Percentiles rank a stretch among this genome's conserved stretches.
phyloP scores from a whole-genome alignment of 2,113 vertebrate genomes.

The Coracopsis vasa region DNA sequence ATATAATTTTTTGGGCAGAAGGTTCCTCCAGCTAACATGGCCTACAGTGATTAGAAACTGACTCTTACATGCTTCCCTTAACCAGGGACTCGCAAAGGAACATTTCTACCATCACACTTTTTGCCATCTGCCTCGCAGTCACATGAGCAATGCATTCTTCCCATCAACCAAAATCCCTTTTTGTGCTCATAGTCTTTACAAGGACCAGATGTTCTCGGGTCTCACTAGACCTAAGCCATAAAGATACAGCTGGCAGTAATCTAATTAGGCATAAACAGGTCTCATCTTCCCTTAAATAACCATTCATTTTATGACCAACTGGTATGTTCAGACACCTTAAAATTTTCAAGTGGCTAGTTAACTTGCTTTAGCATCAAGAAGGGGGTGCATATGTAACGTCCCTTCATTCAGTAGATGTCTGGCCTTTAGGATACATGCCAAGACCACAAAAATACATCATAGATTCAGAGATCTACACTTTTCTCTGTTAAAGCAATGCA shows the following conservation, averaged over 20 bases:
- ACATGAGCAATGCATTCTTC: background rate
- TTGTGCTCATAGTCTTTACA: background rate
- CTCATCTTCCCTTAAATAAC: background rate
- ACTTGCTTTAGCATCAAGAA: background rate
- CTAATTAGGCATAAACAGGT: background rate
- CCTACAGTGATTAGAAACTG: background rate
- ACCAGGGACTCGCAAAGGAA: background rate
- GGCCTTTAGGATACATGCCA: background rate
- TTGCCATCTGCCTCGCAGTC: background rate
- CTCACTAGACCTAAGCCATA: background rate
- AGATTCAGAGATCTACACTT: background rate
- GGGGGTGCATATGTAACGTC: background rate
- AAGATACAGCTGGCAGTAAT: background rate
- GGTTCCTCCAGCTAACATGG: background rate
- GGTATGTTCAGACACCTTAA: background rate
- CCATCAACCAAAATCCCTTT: background rate
- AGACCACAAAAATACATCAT: background rate
- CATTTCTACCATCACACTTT: background rate
- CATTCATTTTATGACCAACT: background rate
- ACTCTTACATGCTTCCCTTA: background rate
- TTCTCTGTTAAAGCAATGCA: background rate
- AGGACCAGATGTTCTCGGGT: slow-evolving; percentile 13
- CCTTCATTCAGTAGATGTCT: background rate
- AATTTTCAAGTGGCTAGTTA: background rate
- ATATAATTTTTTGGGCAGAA: background rate